Evolutionary conservation across 2,888 invertebrate species (phyloP).

Genomic region (Ecliptopera silaceata): DNA sequence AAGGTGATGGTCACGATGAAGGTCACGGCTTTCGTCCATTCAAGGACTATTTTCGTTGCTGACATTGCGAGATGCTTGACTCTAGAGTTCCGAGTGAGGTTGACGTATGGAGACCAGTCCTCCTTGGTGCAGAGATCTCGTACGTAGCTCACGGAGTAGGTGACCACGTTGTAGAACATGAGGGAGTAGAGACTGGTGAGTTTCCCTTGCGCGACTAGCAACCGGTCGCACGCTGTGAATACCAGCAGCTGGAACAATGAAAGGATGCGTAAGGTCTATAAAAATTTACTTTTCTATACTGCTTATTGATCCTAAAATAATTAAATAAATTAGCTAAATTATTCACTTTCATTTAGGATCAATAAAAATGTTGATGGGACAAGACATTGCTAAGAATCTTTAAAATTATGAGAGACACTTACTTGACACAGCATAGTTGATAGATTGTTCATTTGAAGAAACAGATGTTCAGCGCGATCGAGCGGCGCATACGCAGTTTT

Average conservation of each 20-base stretch:
- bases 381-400: too few species aligned
- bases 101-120: constrained; percentile 90
- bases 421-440: constrained; percentile 88
- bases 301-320: too few species aligned
- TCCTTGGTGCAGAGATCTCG: constrained; percentile 88
- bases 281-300: too few species aligned
- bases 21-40: constrained; percentile 92
- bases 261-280: neutral
- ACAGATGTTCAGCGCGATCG: constrained; percentile 85
- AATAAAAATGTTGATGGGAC: too few species aligned
- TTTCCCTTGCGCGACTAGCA: constrained; percentile 82
- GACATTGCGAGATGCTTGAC: constrained; percentile 92
- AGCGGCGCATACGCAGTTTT: constrained; percentile 83
- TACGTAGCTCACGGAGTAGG: constrained; percentile 89
- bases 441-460: constrained; percentile 87
- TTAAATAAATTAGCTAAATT: too few species aligned
- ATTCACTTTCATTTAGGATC: too few species aligned
- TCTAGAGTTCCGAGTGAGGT: constrained; percentile 87
- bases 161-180: constrained; percentile 92
- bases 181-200: constrained; percentile 89
- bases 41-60: constrained; percentile 90
- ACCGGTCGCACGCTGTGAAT: constrained; percentile 88
- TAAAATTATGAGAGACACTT: constrained; percentile 27
- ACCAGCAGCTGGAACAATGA: constrained; percentile 83
- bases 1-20: constrained; percentile 90